phyloP scores from a whole-genome alignment of 1,140 invertebrate genomes.

The Chrysopa pallens region DNA sequence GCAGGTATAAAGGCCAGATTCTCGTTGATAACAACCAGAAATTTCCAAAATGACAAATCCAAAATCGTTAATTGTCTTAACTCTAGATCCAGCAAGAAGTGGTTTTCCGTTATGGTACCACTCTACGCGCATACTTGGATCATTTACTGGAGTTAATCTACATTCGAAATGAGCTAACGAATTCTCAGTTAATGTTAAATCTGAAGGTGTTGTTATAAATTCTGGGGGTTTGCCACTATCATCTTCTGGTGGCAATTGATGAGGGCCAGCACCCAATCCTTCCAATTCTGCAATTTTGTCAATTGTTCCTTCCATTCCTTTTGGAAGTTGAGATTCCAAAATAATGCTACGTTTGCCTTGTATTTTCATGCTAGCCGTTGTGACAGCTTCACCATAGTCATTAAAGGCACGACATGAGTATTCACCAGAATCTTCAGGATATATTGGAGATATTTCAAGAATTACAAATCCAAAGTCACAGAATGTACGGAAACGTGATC shows the following conservation, averaged over 20 bases:
- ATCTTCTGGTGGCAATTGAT: constrained; percentile 46
- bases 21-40: constrained; percentile 69
- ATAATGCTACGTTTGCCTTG: constrained; percentile 82
- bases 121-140: constrained; percentile 83
- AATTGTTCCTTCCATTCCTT: constrained; percentile 83
- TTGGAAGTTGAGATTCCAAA: constrained; percentile 75
- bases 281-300: constrained; percentile 86
- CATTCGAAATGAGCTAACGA: constrained; percentile 85
- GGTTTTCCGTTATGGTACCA: constrained; percentile 95
- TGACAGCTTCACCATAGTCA: constrained; percentile 85
- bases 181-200: constrained; percentile 73
- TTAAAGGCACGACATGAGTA: constrained; percentile 82
- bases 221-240: constrained; percentile 80
- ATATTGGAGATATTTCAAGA: constrained; percentile 84
- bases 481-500: constrained; percentile 82
- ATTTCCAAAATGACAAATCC: constrained; percentile 87
- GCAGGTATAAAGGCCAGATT: constrained; percentile 79
- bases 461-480: constrained; percentile 92
- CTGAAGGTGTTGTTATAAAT: constrained; percentile 75
- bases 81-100: constrained; percentile 65
- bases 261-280: constrained; percentile 51
- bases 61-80: constrained; percentile 86
- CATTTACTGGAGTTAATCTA: constrained; percentile 72
- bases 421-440: constrained; percentile 85
- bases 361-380: constrained; percentile 77